Conservation (phyloP, 2,888 invertebrate species). For the Mythimna loreyi region DNA sequence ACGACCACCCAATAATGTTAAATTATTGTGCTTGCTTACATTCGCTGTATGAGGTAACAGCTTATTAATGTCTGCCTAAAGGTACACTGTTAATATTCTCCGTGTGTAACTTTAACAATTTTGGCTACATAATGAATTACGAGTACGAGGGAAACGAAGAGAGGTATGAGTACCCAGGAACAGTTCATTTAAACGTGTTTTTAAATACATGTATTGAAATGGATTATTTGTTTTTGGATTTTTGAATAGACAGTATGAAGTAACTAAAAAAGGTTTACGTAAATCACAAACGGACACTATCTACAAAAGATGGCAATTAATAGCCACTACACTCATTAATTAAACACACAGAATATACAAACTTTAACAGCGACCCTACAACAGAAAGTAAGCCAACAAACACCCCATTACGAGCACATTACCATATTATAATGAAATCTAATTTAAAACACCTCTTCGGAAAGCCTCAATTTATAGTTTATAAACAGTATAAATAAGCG, state of each 20-base stretch:
- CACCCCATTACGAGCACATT: slow-evolving; percentile 37
- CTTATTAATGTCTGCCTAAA: slow-evolving; percentile 46
- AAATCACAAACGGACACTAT: not conserved
- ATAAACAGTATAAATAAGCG: slow-evolving; percentile 77
- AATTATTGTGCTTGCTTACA: slow-evolving; percentile 59
- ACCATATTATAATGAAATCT: slow-evolving; percentile 47
- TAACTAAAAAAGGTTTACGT: not conserved
- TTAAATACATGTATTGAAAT: not conserved
- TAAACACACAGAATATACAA: slow-evolving; percentile 23
- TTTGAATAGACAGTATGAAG: not conserved
- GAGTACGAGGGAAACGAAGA: not conserved
- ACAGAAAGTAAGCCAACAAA: slow-evolving; percentile 31
- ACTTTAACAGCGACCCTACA: not conserved
- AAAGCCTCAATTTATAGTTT: slow-evolving; percentile 66
- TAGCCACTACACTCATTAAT: not conserved
- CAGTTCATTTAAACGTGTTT: not conserved
- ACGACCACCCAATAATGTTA: slow-evolving; percentile 58
- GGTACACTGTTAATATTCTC: slow-evolving; percentile 35
- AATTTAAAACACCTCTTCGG: slow-evolving; percentile 55
- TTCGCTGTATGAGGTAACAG: slow-evolving; percentile 41
- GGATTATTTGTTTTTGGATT: not conserved
- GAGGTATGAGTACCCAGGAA: not conserved
- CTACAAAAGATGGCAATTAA: not conserved
- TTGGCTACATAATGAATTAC: slow-evolving; percentile 30
- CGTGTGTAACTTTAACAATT: slow-evolving; percentile 46